Evolutionary conservation across 2,797 vertebrate species (phyloP).

Genomic region (Schizopygopsis malacanthus): DNA sequence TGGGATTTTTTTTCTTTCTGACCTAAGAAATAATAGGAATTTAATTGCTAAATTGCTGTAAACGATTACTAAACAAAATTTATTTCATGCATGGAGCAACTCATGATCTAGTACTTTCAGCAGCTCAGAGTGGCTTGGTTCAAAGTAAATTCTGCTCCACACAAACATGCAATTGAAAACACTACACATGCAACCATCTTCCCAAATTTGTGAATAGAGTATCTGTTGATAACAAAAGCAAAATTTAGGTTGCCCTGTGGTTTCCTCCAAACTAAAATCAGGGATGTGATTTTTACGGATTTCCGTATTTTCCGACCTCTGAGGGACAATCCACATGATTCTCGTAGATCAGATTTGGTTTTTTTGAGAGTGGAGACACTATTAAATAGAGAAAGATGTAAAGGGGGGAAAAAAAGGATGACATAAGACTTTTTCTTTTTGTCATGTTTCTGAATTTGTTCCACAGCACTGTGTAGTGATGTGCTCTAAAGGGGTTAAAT

Average conservation of each 20-base stretch:
- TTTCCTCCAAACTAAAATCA: background rate
- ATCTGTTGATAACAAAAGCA: too few relatives aligned
- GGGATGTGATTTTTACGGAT: too few relatives aligned
- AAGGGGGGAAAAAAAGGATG: too few relatives aligned
- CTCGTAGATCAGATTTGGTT: too few relatives aligned
- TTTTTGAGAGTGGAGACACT: too few relatives aligned
- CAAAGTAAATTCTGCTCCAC: too few relatives aligned
- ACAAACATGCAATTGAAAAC: too few relatives aligned
- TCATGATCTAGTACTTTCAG: background rate
- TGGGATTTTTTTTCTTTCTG: background rate
- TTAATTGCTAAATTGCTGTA: background rate
- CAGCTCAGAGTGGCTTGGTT: background rate
- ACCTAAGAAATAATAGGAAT: background rate
- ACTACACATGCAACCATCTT: background rate
- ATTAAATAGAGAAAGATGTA: too few relatives aligned
- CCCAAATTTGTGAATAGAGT: background rate
- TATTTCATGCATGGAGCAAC: background rate
- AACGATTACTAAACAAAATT: background rate
- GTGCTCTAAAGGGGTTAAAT: background rate
- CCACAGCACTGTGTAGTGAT: background rate
- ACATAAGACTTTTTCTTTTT: too few relatives aligned
- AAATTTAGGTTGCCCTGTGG: background rate
- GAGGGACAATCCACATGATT: too few relatives aligned
- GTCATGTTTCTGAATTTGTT: background rate
- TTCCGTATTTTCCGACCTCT: too few relatives aligned